Base-by-base conservation (phyloP, 2,113 vertebrate species). In the Cyphomyrus discorhynchus region DNA sequence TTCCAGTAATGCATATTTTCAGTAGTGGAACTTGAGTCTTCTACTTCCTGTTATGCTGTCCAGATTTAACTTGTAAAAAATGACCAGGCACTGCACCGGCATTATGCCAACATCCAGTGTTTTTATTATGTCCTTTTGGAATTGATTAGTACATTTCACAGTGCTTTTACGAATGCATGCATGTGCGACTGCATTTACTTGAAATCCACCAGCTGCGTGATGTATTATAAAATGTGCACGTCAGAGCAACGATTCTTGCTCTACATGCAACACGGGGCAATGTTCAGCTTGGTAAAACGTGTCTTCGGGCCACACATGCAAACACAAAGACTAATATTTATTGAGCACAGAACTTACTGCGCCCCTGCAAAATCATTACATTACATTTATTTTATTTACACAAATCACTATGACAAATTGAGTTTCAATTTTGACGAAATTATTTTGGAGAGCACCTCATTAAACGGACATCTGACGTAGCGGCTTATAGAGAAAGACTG, bases 11-110 rank as follows among this genome's bases (percentile, higher is more conserved):
- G 87, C 62, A 31, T 74, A 74, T 70, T 88, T 88, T 74, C 87
- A 88, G 52, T 39, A 70, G 31, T 62, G 35, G 87, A 70, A 70
- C 87, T 49, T 45, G 42, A 88, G 42, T 62, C 45, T 39, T 88
- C 62, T 50, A 88, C 42, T 88, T 88, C 87, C 87, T 88, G 87
- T 88, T 74, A 88, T 88, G 58, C 42, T 74, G 45, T n/a, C 42
- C 87, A 88, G 45, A 74, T 88, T 88, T 88, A 74, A 74, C 87
- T 88, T 47, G 24, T 74, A 74, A 27, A 74, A 88, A 47, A 47
- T 21, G 24, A 66, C 19, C 62, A 88, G 46, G 62, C 39, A 17
- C 58, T 47, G 17, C n/a, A 21, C 21, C 24, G 62, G n/a, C 62
- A 19, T 45, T 42, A 45, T 31, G 42, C 42, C 24, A 47, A 1